Base-by-base conservation (phyloP, 2,113 vertebrate genomes). In the Anhinga anhinga region DNA sequence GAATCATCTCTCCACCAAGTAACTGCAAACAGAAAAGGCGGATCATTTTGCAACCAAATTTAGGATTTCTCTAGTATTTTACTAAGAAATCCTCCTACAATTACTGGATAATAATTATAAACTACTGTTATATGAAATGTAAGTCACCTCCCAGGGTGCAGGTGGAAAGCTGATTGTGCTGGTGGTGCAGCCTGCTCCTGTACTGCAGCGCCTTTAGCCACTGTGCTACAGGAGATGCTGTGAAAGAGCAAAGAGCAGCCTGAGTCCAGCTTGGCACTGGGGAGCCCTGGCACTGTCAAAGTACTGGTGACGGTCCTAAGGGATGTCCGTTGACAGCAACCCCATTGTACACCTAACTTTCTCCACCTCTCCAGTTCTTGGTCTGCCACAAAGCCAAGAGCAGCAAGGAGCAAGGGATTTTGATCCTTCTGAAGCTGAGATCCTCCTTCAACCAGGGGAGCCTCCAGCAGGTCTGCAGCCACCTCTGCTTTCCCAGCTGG, bases 181-280 rank as follows among this genome's bases (percentile, higher is more conserved):
- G 69, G 20, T 47, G 71, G 21, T 53, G 25, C 72, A 81, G 36
- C 42, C 50, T 63, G 22, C 12, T 45, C 56, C 40, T 14, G 3
- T 26, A 59, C 49, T 34, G 2, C 1, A 1, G 27, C 16, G 26
- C 17, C 32, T 87, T 94, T 59, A 26, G 8, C n/a, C 55, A 29
- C 25, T 5, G 15, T 25, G 40, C 82, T 80, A n/a, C 8, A 14
- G 73, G n/a, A 82, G 50, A 50, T 0, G 0, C 58, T 2, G 1
- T 25, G n/a, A 19, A 84, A 86, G 14, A 49, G 36, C 23, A 22
- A 84, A 89, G 78, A 93, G 22, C 50, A 74, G 21, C 56, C 49
- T 29, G 30, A 42, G 34, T 44, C 34, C 72, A 65, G 53, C n/a
- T 55, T 82, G 47, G 52, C 44, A 11, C 40, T 34, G 72, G 55